Evolutionary conservation across 2,797 vertebrate genomes (phyloP).

Genomic region (Lophura swinhoii): DNA sequence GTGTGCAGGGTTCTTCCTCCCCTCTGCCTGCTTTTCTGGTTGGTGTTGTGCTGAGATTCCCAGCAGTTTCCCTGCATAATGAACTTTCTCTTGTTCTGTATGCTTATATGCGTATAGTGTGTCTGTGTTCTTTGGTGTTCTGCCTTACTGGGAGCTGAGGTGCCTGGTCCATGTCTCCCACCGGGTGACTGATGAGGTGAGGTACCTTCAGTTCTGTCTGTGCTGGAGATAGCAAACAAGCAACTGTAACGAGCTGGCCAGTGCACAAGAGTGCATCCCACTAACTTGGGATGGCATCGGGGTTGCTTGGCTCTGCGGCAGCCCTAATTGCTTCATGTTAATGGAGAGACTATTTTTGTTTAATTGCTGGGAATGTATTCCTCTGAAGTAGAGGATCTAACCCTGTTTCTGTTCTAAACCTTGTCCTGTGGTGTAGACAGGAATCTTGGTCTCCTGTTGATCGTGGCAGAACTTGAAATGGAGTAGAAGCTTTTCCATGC

Average conservation of each 20-base stretch:
- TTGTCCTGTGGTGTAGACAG: not conserved
- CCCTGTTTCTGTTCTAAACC: not conserved
- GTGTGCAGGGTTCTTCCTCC: not conserved
- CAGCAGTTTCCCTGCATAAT: not conserved
- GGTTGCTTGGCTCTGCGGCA: not conserved
- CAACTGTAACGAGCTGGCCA: not conserved
- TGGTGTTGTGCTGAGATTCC: not conserved
- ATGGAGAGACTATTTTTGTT: not conserved
- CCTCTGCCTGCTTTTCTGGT: too few species aligned
- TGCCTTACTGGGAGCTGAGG: not conserved
- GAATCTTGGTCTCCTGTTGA: not conserved
- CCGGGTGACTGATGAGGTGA: not conserved
- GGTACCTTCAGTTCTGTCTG: not conserved
- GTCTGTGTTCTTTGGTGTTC: too few species aligned
- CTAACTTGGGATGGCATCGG: not conserved
- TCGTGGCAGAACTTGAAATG: not conserved
- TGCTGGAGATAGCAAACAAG: not conserved
- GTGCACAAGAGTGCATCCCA: not conserved
- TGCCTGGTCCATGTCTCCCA: not conserved
- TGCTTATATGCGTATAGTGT: not conserved
- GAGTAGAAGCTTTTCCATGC: not conserved
- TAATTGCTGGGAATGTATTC: not conserved
- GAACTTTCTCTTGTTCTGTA: not conserved
- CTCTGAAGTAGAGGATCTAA: not conserved
- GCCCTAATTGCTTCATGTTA: constrained; percentile 28